Evolutionary conservation across 2,113 vertebrate species (phyloP).

Genomic region (Rhinopithecus roxellana): DNA sequence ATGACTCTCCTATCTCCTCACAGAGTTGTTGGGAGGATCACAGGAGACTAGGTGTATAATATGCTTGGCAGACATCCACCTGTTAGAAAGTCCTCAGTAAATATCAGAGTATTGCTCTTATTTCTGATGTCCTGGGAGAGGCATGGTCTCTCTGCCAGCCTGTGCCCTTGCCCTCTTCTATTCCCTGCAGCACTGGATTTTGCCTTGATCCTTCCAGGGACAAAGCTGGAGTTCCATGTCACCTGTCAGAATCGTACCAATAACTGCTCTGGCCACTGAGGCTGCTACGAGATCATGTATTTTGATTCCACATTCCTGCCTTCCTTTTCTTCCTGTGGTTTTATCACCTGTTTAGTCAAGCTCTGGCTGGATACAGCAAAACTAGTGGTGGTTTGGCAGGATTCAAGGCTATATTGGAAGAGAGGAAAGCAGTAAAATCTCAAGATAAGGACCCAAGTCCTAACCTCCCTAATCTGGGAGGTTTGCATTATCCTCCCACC

Average conservation of each 20-base stretch:
- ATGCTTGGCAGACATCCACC: not conserved
- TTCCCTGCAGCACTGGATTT: not conserved
- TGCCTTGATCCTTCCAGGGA: not conserved
- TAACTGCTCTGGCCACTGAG: not conserved
- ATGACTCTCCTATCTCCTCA: not conserved
- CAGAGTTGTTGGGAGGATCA: not conserved
- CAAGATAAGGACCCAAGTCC: not conserved
- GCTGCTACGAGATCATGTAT: not conserved
- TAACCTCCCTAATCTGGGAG: not conserved
- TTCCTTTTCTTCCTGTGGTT: constrained; percentile 32
- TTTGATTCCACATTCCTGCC: constrained; percentile 20
- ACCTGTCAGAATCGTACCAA: not conserved
- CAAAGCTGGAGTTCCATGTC: not conserved
- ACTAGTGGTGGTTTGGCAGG: constrained; percentile 34
- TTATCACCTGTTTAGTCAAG: constrained; percentile 60
- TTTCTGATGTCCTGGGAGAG: not conserved
- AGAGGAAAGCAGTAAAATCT: constrained; percentile 35
- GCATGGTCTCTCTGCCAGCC: not conserved
- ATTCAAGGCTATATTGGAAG: not conserved
- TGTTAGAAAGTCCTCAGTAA: not conserved
- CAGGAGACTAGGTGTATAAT: not conserved
- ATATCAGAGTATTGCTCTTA: not conserved
- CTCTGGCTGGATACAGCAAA: constrained; percentile 14
- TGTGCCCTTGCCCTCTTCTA: too few species aligned
- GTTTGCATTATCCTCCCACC: not conserved